Conservation (phyloP, 64 coral and sea anemone species). For the Actinia tenebrosa region DNA sequence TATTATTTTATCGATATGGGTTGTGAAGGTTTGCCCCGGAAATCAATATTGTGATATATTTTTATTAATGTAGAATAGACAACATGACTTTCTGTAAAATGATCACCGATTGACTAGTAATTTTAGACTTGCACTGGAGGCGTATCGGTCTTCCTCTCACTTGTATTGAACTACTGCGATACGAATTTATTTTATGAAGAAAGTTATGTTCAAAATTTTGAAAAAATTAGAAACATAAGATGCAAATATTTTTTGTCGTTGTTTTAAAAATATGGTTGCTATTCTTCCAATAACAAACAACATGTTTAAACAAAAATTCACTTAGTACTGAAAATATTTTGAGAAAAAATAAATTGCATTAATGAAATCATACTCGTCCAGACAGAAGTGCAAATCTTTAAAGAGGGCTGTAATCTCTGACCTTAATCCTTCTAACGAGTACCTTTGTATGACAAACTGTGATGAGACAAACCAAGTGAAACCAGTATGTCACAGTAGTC, state of each 20-base stretch:
- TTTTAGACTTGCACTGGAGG: not conserved
- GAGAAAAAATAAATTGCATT: not conserved
- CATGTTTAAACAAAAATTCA: not conserved
- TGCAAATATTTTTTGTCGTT: too few species aligned
- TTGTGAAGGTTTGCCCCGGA: conserved; percentile 3
- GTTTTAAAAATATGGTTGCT: too few species aligned
- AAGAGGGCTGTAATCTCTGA: too few species aligned
- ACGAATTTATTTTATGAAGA: not conserved
- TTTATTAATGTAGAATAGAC: not conserved
- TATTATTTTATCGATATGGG: not conserved
- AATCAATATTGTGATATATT: not conserved
- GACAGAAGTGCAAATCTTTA: too few species aligned
- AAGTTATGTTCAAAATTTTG: not conserved
- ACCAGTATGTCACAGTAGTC: too few species aligned
- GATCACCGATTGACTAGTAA: not conserved
- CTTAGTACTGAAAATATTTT: not conserved
- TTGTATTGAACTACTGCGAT: too few species aligned
- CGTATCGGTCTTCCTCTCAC: not conserved
- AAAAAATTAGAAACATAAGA: too few species aligned
- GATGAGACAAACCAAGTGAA: too few species aligned
- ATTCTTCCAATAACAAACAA: not conserved
- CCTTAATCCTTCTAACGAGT: too few species aligned
- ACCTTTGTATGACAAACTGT: too few species aligned
- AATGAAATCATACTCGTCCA: too few species aligned
- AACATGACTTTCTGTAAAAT: not conserved